Conservation (phyloP, 2,113 vertebrate species). For the Lonchura striata region DNA sequence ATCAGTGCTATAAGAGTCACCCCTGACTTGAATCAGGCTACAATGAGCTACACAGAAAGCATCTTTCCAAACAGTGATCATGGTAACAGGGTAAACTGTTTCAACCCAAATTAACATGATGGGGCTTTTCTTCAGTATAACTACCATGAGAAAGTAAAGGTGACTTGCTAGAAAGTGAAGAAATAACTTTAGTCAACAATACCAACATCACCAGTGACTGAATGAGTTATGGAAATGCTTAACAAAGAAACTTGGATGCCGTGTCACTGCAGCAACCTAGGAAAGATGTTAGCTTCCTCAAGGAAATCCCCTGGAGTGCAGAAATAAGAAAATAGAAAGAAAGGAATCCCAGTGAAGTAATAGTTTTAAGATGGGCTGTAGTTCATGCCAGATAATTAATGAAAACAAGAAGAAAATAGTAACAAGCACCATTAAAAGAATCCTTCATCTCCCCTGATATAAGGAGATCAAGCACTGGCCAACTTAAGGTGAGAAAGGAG, state of each 20-base stretch:
- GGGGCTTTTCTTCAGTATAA: background rate
- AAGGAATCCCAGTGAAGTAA: constrained; percentile 48
- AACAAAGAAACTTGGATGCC: constrained; percentile 36
- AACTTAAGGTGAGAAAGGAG: background rate
- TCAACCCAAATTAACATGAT: background rate
- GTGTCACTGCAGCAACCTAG: background rate
- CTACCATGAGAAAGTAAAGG: background rate
- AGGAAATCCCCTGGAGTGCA: constrained; percentile 40
- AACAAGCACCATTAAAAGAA: constrained; percentile 12
- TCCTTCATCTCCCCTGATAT: background rate
- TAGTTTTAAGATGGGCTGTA: constrained; percentile 45
- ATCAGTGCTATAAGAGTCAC: background rate
- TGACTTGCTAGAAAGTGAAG: background rate
- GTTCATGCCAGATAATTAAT: constrained; percentile 35
- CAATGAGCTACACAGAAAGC: background rate
- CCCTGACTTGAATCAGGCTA: background rate
- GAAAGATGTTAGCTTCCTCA: constrained; percentile 48
- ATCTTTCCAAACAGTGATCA: background rate
- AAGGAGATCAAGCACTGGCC: background rate
- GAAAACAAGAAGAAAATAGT: constrained; percentile 35
- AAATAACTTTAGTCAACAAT: constrained; percentile 1
- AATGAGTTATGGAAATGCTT: constrained; percentile 49
- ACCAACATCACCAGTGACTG: background rate
- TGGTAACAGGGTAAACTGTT: background rate
- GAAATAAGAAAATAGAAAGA: constrained; percentile 43